Evolutionary conservation across 1,140 invertebrate species (phyloP).

Genomic region (Bombus sibiricus): DNA sequence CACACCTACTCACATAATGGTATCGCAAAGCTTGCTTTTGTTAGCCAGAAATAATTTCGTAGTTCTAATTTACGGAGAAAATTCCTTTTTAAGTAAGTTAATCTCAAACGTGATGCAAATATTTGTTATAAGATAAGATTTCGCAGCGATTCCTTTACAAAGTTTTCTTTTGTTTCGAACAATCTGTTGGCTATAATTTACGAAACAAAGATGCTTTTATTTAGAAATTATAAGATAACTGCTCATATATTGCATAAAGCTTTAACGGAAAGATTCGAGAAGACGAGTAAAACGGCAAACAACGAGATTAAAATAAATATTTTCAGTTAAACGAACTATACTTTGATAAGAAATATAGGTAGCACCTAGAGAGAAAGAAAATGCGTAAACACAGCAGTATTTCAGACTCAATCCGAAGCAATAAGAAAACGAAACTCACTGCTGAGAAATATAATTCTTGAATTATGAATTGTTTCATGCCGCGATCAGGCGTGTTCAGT

Average conservation of each 20-base stretch:
- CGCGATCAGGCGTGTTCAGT: background rate
- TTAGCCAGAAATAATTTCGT: no score
- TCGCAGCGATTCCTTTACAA: no score
- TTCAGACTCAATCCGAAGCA: background rate
- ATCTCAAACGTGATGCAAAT: no score
- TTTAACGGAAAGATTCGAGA: background rate
- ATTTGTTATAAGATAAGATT: no score
- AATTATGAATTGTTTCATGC: background rate
- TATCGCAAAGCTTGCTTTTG: no score
- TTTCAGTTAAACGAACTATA: background rate
- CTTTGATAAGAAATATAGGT: background rate
- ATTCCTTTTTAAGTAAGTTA: no score
- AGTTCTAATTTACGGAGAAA: no score
- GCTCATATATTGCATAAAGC: background rate
- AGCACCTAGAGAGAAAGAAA: background rate
- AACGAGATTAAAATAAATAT: background rate
- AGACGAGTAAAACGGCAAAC: background rate
- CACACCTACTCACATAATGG: no score
- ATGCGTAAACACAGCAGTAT: background rate
- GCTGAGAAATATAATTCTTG: background rate
- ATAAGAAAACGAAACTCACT: background rate
- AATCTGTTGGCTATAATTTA: no score
- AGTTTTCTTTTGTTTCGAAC: no score
- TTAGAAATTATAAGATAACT: no score
- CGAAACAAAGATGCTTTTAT: no score